phyloP scores from a whole-genome alignment of 2,113 vertebrate species.

The Larimichthys polyactis region DNA sequence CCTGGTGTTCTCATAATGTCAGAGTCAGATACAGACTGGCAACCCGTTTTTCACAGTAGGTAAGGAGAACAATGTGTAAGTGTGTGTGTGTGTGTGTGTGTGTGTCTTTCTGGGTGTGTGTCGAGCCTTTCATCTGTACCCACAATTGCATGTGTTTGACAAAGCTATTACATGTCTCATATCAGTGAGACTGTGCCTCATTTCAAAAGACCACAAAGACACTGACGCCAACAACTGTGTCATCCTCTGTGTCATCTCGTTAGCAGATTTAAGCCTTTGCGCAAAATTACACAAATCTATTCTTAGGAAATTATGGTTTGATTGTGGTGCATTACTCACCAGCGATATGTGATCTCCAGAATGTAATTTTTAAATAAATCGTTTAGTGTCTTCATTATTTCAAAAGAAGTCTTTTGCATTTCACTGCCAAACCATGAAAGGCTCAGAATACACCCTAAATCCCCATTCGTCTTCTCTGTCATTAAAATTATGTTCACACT shows the following conservation, averaged over 20 bases:
- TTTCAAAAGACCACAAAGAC: conserved; percentile 35
- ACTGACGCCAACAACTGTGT: conserved; percentile 7
- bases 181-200: conserved; percentile 19
- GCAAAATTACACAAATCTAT: not conserved
- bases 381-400: conserved; percentile 7
- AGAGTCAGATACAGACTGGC: conserved; percentile 46
- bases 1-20: conserved; percentile 72
- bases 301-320: not conserved
- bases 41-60: conserved; percentile 29
- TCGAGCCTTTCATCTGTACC: conserved; percentile 34
- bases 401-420: not conserved
- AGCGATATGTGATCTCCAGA: not conserved
- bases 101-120: not conserved
- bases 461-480: not conserved
- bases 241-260: not conserved
- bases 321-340: not conserved
- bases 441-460: not conserved
- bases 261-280: conserved; percentile 6
- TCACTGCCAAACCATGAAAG: conserved; percentile 7
- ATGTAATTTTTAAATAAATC: not conserved
- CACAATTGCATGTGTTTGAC: conserved; percentile 46
- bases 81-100: conserved; percentile 9
- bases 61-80: not conserved
- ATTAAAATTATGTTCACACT: not conserved
- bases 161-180: conserved; percentile 39